Evolutionary conservation across 2,797 vertebrate species (phyloP).

Genomic region (Apogon hyalosoma): DNA sequence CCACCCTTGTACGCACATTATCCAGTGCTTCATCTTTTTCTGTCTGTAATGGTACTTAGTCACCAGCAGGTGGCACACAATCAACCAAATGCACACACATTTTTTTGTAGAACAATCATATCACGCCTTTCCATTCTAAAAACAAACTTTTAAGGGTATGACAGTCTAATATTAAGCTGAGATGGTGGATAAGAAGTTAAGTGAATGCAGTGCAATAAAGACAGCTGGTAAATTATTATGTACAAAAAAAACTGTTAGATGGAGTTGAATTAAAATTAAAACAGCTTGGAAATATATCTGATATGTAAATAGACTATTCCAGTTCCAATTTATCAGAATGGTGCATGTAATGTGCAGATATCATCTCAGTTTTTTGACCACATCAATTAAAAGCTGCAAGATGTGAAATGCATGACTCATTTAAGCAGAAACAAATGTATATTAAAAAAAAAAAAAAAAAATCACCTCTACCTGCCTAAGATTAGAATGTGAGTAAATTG

Average conservation of each 20-base stretch:
- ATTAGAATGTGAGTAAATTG: too few species aligned
- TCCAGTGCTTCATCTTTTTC: not conserved
- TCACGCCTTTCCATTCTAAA: conserved; percentile 5
- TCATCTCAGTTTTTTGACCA: not conserved
- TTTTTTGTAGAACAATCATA: not conserved
- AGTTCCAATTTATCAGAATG: not conserved
- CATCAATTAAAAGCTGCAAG: too few species aligned
- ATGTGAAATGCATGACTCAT: too few species aligned
- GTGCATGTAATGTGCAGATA: not conserved
- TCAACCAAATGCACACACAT: conserved; percentile 7
- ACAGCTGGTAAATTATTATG: not conserved
- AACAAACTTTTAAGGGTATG: not conserved
- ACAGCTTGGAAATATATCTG: not conserved
- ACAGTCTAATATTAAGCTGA: not conserved
- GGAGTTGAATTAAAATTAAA: conserved; percentile 5
- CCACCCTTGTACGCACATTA: too few species aligned
- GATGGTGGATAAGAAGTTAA: not conserved
- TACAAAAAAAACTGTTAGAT: not conserved
- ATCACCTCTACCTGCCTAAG: too few species aligned
- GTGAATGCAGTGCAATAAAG: too few species aligned
- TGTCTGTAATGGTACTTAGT: conserved; percentile 28
- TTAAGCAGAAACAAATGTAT: too few species aligned
- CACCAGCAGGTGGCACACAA: conserved; percentile 70
- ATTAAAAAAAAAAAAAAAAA: too few species aligned
- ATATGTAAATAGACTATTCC: not conserved